Conservation (phyloP, 2,797 vertebrate species). For the Zalophus californianus region DNA sequence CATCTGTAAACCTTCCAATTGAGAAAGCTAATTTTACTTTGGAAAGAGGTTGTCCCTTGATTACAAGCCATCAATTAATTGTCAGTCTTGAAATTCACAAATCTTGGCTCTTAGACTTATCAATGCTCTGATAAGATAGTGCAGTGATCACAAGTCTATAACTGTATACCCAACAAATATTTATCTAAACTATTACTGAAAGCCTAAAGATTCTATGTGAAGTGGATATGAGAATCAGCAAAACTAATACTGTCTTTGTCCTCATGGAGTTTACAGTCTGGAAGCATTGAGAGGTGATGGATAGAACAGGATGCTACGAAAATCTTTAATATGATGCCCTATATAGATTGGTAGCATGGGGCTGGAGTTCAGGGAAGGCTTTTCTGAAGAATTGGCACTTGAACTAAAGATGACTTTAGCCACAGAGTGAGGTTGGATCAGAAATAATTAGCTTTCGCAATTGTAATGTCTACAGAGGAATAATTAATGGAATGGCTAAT, state of each 20-base stretch:
- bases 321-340: not conserved
- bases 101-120: not conserved
- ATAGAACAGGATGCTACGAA: not conserved
- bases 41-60: not conserved
- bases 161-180: not conserved
- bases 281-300: not conserved
- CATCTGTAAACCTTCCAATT: not conserved
- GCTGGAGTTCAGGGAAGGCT: not conserved
- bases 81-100: not conserved
- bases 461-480: slow-evolving; percentile 21
- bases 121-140: not conserved
- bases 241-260: not conserved
- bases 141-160: not conserved
- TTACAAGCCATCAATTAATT: not conserved
- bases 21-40: slow-evolving; percentile 29
- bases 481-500: slow-evolving; percentile 34
- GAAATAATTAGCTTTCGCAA: slow-evolving; percentile 51
- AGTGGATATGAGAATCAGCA: not conserved
- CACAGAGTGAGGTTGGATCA: not conserved
- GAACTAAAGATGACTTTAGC: slow-evolving; percentile 3
- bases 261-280: not conserved
- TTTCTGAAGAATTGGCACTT: not conserved
- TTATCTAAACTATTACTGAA: not conserved
- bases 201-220: not conserved
- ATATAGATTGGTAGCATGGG: not conserved